phyloP scores from a whole-genome alignment of 2,888 invertebrate species.

The Hedychridium roseum region DNA sequence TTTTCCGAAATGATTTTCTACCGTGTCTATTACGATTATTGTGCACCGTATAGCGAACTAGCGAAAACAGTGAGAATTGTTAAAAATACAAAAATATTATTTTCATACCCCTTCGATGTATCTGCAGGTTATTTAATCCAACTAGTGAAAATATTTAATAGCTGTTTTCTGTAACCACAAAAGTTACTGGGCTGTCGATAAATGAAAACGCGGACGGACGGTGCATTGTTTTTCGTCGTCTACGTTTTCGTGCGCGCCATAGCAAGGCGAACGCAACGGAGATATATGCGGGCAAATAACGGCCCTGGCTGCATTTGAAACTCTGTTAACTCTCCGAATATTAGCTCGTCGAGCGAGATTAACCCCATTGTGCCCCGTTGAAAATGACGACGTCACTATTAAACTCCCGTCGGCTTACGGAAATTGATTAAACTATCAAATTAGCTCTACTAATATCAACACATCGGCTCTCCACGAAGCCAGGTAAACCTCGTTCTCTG shows the following conservation, averaged over 20 bases:
- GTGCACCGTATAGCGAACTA: no score
- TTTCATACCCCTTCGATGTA: no score
- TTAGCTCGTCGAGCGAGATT: constrained; percentile 63
- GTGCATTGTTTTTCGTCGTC: no score
- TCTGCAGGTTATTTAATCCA: no score
- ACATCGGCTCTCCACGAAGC: constrained; percentile 46
- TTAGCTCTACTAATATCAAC: constrained; percentile 63
- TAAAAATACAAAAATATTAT: no score
- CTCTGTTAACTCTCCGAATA: constrained; percentile 62
- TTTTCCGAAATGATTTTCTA: no score
- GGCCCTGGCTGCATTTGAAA: constrained; percentile 60
- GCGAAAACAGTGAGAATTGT: no score
- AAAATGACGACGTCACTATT: constrained; percentile 64
- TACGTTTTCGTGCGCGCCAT: constrained; percentile 13
- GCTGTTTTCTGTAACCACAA: no score
- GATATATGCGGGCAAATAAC: constrained; percentile 46
- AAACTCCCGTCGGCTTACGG: constrained; percentile 62
- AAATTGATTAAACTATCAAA: constrained; percentile 65
- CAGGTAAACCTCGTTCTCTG: constrained; percentile 24
- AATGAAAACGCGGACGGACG: no score
- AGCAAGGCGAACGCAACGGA: constrained; percentile 27
- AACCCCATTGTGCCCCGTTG: constrained; percentile 61
- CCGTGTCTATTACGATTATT: no score
- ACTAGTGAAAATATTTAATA: no score
- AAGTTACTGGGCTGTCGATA: no score